Evolutionary conservation across 2,888 invertebrate genomes (phyloP), one percentile per base, ranked within the genome.

Genomic region (Julus scanicus): DNA sequence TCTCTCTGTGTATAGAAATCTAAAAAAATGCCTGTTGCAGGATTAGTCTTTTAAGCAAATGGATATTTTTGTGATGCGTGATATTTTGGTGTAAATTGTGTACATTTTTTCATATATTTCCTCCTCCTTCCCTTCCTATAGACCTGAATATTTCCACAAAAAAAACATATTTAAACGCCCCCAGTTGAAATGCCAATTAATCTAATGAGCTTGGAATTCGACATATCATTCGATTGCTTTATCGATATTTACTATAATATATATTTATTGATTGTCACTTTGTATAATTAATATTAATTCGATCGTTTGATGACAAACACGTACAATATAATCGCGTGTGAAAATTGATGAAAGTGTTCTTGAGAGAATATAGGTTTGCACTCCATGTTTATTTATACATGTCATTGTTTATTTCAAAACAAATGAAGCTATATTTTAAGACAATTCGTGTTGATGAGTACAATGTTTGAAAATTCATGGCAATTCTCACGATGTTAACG

Each of bases 61-160:
- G 63, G 63, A 63, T 63, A 63, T 63, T 63, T 63, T 63, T 63
- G 63, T 63, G 63, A 63, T 20, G 63, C 63, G 63, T 63, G 63
- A 63, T 63, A 63, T 63, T 63, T 63, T 63, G 63, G 63, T 63
- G 63, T 63, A 63, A 63, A 63, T 63, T 63, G 63, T 63, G 63
- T 63, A 63, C 63, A 63, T 63, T 63, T 63, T 63, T 63, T 63
- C 63, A 63, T 63, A 63, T 63, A 15, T 63, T 63, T 63, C 63
- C n/a, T 63, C 63, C 17, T 6, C 63, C 44, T 44, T 44, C n/a
- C 63, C 20, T 20, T 63, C 17, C 63, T 63, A 63, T 53, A 53
- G 53, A 53, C 53, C 15, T 17, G 53, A 53, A 53, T 53, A 53
- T 53, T 13, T 53, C 44, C 53, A n/a, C n/a, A n/a, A n/a, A n/a